These are phyloP conservation scores for Clytia hemisphaerica DNA, from an alignment of 30 jellyfish, hydroid and myxozoan species.

Conservation along the genomic window DNA sequence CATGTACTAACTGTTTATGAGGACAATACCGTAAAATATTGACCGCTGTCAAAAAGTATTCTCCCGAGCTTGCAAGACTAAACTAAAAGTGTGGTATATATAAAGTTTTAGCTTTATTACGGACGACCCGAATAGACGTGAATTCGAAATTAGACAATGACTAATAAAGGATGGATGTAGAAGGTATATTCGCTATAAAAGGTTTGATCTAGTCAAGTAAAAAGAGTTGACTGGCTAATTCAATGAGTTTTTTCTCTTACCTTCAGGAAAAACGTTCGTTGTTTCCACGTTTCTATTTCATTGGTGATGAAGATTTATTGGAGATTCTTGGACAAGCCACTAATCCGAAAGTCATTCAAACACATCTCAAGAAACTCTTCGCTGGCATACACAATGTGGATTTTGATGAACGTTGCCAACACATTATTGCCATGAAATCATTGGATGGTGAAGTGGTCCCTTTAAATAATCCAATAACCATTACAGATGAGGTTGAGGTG, in stretches of 20 bases:
- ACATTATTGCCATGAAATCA: constrained; percentile 81
- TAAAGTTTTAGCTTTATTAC: too few species aligned
- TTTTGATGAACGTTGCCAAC: constrained; percentile 64
- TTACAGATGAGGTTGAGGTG: constrained; percentile 93
- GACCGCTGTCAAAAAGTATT: too few species aligned
- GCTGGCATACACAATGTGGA: constrained; percentile 96
- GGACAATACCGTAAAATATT: too few species aligned
- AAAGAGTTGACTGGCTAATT: not conserved
- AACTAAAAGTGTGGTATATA: too few species aligned
- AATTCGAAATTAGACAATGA: too few species aligned
- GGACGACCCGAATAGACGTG: too few species aligned
- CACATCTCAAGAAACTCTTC: constrained; percentile 92
- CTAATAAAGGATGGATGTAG: too few species aligned
- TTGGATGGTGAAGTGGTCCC: constrained; percentile 90
- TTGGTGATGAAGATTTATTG: constrained; percentile 96
- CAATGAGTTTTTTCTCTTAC: constrained; percentile 5
- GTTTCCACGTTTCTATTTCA: constrained; percentile 96
- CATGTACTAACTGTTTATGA: too few species aligned
- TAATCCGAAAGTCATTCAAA: constrained; percentile 92
- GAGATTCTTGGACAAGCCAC: constrained; percentile 97
- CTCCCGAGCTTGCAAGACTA: too few species aligned
- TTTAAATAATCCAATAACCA: constrained; percentile 52
- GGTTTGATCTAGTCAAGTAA: not conserved
- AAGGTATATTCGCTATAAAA: not conserved
- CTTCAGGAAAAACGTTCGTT: constrained; percentile 90